Percentiles rank a stretch among this genome's conserved stretches.
Evolutionary conservation across 2,797 vertebrate species (phyloP).

Genomic region (Darevskia nairensis): DNA sequence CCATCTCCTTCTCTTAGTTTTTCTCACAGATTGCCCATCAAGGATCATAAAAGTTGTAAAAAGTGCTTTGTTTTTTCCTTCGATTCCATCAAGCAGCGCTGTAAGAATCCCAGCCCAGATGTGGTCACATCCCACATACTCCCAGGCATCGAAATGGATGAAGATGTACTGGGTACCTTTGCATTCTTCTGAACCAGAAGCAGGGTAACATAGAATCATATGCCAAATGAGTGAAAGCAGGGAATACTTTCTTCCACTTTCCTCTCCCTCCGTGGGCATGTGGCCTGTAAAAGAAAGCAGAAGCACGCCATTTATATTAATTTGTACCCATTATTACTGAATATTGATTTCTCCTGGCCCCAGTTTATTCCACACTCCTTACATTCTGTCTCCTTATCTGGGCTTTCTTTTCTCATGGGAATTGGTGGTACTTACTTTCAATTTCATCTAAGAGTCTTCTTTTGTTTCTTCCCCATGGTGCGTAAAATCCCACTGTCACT

Average conservation of each 20-base stretch:
- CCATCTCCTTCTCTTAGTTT: constrained; percentile 59
- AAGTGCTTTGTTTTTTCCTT: constrained; percentile 76
- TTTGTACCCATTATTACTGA: too few species aligned
- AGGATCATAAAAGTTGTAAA: constrained; percentile 74
- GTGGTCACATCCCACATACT: constrained; percentile 84
- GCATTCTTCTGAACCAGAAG: background rate
- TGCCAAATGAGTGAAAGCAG: too few species aligned
- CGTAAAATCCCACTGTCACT: constrained; percentile 27
- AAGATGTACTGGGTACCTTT: constrained; percentile 73
- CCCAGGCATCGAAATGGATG: constrained; percentile 85
- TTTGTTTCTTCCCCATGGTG: constrained; percentile 28
- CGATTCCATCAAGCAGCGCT: constrained; percentile 75
- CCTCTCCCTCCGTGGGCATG: background rate
- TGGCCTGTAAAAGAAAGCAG: too few species aligned
- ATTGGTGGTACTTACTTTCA: background rate
- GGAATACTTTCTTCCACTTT: background rate
- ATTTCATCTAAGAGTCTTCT: background rate
- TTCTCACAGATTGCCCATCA: constrained; percentile 38
- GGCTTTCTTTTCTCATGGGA: too few species aligned
- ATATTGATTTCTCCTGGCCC: too few species aligned
- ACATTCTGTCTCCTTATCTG: too few species aligned
- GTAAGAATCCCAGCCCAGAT: constrained; percentile 84
- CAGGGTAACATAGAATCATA: background rate
- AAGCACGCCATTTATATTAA: too few species aligned
- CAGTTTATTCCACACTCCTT: too few species aligned